Evolutionary conservation across 35 echinoderm and acorn worm species (phyloP), one percentile per base, ranked within the genome.

Genomic region (Stichopus chloronotus): DNA sequence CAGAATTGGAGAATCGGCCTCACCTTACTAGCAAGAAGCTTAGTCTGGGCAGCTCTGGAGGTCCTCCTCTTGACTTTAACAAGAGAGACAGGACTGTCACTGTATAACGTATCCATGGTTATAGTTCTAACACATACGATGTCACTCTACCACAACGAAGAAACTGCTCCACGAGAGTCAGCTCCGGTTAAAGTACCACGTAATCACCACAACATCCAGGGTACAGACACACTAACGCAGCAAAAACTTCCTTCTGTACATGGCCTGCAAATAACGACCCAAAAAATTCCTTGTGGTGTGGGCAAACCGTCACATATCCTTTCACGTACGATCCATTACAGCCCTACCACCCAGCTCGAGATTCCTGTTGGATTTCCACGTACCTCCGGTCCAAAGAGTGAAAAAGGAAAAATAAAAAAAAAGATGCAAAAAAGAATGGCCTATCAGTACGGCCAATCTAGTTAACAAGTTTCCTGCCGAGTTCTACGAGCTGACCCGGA

Each of bases 11-110:
- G 78, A 80, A 80, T 30, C 10, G 22, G 14, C 14, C 80, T 83
- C 55, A 83, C 80, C 80, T 83, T 83, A 83, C 80, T 83, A 56
- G 80, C 80, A 13, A 83, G 17, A 4, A 85, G 23, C 24, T 85
- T 85, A 58, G 54, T 85, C 57, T 85, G 82, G 57, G 55, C 17
- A 7, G 82, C 82, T 58, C 82, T 16, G 22, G 82, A 85, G 8
- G 82, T 85, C 20, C 82, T 30, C 52, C 82, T 85, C 55, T 58
- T 85, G 20, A 85, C 82, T 58, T 23, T 56, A 7, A 85, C 82
- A 11, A 85, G 82, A 58, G 55, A 53, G 9, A 85, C 82, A 8
- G 10, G 17, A 85, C 52, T 74, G 69, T 74, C 8, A 20, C 17
- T 74, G 22, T 74, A 74, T 14, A 74, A 74, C 6, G 69, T 19